A percentile compares a stretch with the other conserved stretches of the same genome.
These are phyloP conservation scores for Drosophila virilis DNA, from an alignment of 1,140 invertebrate species.

Conservation along the genomic window DNA sequence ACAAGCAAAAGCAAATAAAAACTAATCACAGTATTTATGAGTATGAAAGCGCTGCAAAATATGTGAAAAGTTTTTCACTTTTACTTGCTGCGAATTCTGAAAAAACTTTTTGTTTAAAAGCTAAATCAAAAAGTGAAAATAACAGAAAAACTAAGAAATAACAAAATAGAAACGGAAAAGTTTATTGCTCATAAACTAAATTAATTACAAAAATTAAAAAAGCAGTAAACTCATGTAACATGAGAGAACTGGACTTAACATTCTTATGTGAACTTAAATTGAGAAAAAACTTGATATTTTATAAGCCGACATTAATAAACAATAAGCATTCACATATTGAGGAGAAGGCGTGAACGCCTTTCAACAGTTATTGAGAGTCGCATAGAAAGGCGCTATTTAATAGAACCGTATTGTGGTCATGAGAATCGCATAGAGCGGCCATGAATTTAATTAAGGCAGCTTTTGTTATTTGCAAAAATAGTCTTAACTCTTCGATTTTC, in stretches of 20 bases:
- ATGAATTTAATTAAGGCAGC: too few species aligned
- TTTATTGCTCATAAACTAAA: conserved; percentile 6
- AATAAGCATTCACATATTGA: too few species aligned
- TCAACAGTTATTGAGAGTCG: not conserved
- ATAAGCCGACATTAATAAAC: too few species aligned
- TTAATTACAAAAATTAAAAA: not conserved
- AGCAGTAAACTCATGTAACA: not conserved
- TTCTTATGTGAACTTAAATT: too few species aligned
- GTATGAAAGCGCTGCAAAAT: not conserved
- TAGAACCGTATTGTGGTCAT: not conserved
- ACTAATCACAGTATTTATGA: conserved; percentile 20
- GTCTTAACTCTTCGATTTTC: not conserved
- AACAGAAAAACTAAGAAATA: not conserved
- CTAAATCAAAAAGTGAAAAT: not conserved
- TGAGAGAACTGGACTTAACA: too few species aligned
- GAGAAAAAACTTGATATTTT: too few species aligned
- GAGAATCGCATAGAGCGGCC: too few species aligned
- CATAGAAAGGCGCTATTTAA: not conserved
- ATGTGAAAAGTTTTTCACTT: conserved; percentile 24
- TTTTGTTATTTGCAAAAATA: too few species aligned
- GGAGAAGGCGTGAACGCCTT: not conserved
- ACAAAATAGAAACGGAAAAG: not conserved
- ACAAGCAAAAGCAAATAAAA: conserved; percentile 23
- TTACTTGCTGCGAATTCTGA: conserved; percentile 3
- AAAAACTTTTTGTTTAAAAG: conserved; percentile 3